These are phyloP conservation scores for Rhorus exstirpatorius DNA, from an alignment of 2,888 invertebrate species.

Conservation along the genomic window DNA sequence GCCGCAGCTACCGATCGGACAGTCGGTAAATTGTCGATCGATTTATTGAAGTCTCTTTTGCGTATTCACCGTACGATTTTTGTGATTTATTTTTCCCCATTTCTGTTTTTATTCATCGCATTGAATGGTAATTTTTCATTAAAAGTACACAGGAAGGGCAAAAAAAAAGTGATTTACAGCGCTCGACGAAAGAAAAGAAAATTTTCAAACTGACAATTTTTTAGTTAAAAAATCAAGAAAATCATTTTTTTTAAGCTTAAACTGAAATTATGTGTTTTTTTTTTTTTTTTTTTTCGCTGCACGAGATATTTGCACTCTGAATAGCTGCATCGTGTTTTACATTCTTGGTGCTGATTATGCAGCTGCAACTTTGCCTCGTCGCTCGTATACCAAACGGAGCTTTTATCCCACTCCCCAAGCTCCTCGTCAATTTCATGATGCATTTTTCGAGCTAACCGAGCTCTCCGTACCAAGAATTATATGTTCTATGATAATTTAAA, in stretches of 20 bases:
- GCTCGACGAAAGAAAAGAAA: too few relatives aligned
- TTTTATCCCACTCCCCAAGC: background rate
- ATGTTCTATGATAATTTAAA: slow-evolving; percentile 35
- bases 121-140: background rate
- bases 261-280: background rate
- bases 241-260: too few relatives aligned
- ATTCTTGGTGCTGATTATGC: slow-evolving; percentile 22
- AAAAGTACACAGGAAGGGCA: too few relatives aligned
- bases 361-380: slow-evolving; percentile 40
- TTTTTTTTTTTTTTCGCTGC: background rate
- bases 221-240: background rate
- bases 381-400: background rate
- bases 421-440: slow-evolving; percentile 39
- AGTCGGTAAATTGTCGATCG: slow-evolving; percentile 35
- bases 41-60: background rate
- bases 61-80: background rate
- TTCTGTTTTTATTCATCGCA: background rate
- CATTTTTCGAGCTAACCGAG: slow-evolving; percentile 60
- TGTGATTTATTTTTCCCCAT: background rate
- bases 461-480: slow-evolving; percentile 58
- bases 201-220: too few relatives aligned
- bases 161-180: too few relatives aligned
- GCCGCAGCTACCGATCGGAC: slow-evolving; percentile 23
- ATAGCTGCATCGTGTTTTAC: slow-evolving; percentile 8
- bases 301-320: background rate